Percentiles rank a stretch among this genome's conserved stretches.
phyloP scores from a whole-genome alignment of 2,113 vertebrate species.

The Boleophthalmus pectinirostris region DNA sequence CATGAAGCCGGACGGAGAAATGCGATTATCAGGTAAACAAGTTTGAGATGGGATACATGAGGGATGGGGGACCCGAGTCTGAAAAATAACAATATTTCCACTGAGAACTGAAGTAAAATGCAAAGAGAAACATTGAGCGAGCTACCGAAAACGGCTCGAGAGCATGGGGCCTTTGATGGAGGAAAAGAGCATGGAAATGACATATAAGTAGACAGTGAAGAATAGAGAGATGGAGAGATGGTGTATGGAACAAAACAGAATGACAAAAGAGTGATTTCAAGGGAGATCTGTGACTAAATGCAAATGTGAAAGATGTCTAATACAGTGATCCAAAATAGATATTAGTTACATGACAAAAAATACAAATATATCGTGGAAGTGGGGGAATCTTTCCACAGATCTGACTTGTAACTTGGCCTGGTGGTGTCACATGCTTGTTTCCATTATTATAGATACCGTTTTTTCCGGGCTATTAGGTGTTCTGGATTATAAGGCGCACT shows the following conservation, averaged over 20 bases:
- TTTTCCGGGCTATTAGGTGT: no score
- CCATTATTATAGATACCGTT: no score
- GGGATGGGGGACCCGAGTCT: slow-evolving; percentile 10
- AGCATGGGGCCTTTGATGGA: not conserved
- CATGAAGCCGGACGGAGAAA: slow-evolving; percentile 31
- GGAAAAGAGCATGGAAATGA: slow-evolving; percentile 24
- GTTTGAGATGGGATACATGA: slow-evolving; percentile 30
- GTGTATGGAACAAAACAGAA: slow-evolving; percentile 22
- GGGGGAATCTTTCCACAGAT: no score
- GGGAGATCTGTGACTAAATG: not conserved
- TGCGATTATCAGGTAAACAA: slow-evolving; percentile 54
- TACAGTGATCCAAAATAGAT: no score
- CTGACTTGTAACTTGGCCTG: no score
- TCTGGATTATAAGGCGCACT: no score
- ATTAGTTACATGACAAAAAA: no score
- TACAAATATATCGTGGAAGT: no score
- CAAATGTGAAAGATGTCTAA: not conserved
- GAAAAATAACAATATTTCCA: slow-evolving; percentile 56
- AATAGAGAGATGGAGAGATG: not conserved
- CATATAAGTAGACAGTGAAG: not conserved
- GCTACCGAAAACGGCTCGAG: slow-evolving; percentile 21
- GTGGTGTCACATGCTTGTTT: no score
- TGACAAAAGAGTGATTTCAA: not conserved
- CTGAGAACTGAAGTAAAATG: slow-evolving; percentile 25
- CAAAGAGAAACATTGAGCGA: slow-evolving; percentile 18